Evolutionary conservation across 1,140 invertebrate species (phyloP).

Genomic region (Drosophila murphyi): DNA sequence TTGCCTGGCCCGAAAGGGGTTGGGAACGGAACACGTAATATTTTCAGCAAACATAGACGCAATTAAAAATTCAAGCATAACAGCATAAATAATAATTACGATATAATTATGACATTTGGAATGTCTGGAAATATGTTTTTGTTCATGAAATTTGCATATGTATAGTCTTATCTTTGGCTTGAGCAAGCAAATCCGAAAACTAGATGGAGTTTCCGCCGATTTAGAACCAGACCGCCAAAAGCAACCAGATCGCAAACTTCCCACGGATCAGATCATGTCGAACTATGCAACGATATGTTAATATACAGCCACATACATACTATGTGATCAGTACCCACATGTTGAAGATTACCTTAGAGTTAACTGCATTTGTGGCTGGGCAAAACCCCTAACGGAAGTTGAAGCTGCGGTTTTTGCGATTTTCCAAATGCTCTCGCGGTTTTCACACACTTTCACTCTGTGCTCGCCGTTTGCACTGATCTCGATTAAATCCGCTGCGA

Average conservation of each 20-base stretch:
- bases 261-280: conserved; percentile 69
- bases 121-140: conserved; percentile 35
- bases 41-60: conserved; percentile 64
- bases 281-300: conserved; percentile 71
- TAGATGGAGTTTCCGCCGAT: conserved; percentile 65
- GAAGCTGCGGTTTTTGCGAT: conserved; percentile 50
- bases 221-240: conserved; percentile 30
- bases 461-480: conserved; percentile 50
- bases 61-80: conserved; percentile 74
- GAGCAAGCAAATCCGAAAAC: conserved; percentile 42
- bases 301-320: conserved; percentile 30
- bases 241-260: conserved; percentile 58
- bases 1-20: conserved; percentile 55
- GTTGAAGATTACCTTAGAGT: conserved; percentile 69
- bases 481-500: conserved; percentile 73
- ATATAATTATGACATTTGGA: conserved; percentile 68
- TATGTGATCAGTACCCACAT: conserved; percentile 56
- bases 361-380: conserved; percentile 46
- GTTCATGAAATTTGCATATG: conserved; percentile 33
- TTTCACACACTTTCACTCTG: conserved; percentile 58
- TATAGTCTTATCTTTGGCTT: conserved; percentile 20
- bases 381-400: conserved; percentile 77
- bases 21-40: conserved; percentile 50
- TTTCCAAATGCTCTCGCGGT: conserved; percentile 59
- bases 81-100: conserved; percentile 80